phyloP scores from a whole-genome alignment of 2,888 invertebrate genomes.

The Rhyacophila evoluta region DNA sequence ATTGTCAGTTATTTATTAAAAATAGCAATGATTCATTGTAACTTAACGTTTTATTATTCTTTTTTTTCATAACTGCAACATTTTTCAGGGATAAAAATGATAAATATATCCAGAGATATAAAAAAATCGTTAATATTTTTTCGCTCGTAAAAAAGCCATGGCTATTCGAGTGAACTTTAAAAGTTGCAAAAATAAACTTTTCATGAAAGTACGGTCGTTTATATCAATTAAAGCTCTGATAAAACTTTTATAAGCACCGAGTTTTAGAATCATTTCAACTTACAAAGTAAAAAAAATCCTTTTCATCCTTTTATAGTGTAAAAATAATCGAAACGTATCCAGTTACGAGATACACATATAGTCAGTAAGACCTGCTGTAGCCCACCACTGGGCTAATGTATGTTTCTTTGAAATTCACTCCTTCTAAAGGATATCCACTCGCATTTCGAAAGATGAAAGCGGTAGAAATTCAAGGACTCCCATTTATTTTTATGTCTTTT shows the following conservation, averaged over 20 bases:
- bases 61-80: too few relatives aligned
- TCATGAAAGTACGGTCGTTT: background rate
- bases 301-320: background rate
- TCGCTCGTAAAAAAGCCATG: background rate
- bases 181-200: background rate
- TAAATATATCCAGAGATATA: too few relatives aligned
- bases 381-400: background rate
- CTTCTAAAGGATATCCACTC: background rate
- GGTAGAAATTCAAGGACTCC: background rate
- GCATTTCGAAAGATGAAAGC: background rate
- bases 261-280: background rate
- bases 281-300: background rate
- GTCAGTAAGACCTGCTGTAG: background rate
- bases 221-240: background rate
- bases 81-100: too few relatives aligned
- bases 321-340: background rate
- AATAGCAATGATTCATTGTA: too few relatives aligned
- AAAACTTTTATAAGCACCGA: background rate
- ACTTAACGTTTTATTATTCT: too few relatives aligned
- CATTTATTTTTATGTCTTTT: too few relatives aligned
- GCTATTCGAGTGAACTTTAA: background rate
- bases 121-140: background rate
- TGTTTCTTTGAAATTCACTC: background rate
- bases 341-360: background rate
- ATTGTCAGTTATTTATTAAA: too few relatives aligned